Base-by-base conservation (phyloP, 1,140 invertebrate genomes). In the Cryptotermes secundus region DNA sequence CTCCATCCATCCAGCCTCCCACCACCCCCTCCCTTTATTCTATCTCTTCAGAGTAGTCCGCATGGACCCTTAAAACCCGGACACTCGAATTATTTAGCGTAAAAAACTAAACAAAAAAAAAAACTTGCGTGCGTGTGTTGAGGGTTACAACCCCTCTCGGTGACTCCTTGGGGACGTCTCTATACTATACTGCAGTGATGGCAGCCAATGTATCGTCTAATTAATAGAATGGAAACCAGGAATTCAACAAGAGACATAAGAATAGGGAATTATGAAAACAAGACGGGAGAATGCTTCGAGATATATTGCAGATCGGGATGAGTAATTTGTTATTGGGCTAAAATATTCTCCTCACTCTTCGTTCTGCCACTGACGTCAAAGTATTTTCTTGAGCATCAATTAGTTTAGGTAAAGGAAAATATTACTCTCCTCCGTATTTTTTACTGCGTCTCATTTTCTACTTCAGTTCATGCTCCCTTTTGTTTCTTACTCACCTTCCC, bases 31-130 rank as follows among this genome's bases (percentile, higher is more conserved):
- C 81, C 34, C 38, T 36, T 36, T 24, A 24, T 45, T 83, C 45
- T 7, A 34, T n/a, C 36, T 34, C n/a, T 65, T 34, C 83, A 31
- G 31, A 45, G 34, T 42, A 34, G 38, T 84, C 83, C 83, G 49
- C 49, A 80, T 80, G 83, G 83, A 36, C 83, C 65, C 45, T 84
- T 80, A 84, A 84, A 84, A 84, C 31, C 83, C 59, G 83, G 83
- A 84, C 83, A 84, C 59, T 80, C 49, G 72, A 84, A 84, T 84
- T 84, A 84, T 84, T 84, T 84, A 84, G 65, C 83, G 65, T 80
- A 80, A 80, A 84, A 80, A 80, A 72, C 72, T 79, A 84, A 80
- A 38, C 38, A 38, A 59, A 79, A 36, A 84, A 84, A 38, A 79
- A 42, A 31, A 34, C 34, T 26, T 72, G 83, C 26, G 65, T 79